phyloP scores from a whole-genome alignment of 2,888 invertebrate species.

The Micoletzkya japonica region DNA sequence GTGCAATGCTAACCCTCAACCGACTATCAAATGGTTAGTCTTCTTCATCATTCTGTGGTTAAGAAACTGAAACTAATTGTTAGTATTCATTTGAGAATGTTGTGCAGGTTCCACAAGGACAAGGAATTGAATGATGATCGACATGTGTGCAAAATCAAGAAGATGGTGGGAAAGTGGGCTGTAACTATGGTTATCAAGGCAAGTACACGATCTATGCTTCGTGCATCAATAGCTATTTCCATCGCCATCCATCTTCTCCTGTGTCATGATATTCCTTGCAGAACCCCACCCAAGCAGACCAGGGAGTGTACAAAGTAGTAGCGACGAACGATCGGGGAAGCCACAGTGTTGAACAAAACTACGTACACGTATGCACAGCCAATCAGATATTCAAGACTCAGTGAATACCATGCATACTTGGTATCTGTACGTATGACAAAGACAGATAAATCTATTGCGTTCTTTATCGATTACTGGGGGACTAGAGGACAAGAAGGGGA shows the following conservation, averaged over 20 bases:
- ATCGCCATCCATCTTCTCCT: no score
- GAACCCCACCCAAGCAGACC: constrained; percentile 62
- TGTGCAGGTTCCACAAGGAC: constrained; percentile 56
- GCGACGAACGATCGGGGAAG: constrained; percentile 58
- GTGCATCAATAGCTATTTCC: neutral
- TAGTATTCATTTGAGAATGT: neutral
- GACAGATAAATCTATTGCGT: no score
- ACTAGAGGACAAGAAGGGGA: no score
- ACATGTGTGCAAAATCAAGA: constrained; percentile 59
- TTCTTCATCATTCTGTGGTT: neutral
- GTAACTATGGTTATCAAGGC: constrained; percentile 62
- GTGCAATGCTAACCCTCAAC: constrained; percentile 61
- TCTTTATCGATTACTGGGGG: neutral
- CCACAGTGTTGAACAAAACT: constrained; percentile 59
- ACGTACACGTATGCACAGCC: constrained; percentile 54
- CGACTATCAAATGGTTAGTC: constrained; percentile 54
- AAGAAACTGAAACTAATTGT: neutral
- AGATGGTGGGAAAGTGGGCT: constrained; percentile 63
- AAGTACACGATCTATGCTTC: neutral
- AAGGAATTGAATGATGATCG: constrained; percentile 59
- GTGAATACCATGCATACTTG: constrained; percentile 3
- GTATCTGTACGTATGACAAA: no score
- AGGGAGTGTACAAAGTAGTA: constrained; percentile 61
- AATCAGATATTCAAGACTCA: constrained; percentile 62
- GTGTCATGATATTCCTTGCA: constrained; percentile 36